Base-by-base conservation (phyloP, 37 sponge, comb jelly and placozoan genomes). In the Corticium candelabrum region DNA sequence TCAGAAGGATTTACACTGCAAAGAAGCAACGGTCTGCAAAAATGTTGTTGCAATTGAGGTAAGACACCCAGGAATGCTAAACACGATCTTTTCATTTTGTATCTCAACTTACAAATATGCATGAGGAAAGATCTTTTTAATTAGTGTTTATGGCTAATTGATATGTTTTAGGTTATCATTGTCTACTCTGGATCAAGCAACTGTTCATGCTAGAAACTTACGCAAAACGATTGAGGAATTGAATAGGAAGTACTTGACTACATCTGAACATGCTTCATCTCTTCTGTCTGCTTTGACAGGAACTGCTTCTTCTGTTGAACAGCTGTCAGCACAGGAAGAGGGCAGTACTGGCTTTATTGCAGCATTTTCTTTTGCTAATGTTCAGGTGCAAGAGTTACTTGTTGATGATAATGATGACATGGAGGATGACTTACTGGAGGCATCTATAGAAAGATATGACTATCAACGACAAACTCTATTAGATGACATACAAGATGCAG, bases 1-100 rank as follows among this genome's bases (percentile, higher is more conserved):
- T 92, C 31, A 81, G 81, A 40, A 77, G 40, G 2, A 40, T 88
- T 34, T 92, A 76, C 71, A 68, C 3, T 1, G 74, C n/a, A 33
- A 92, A 89, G 41, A 78, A 33, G 21, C 37, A 39, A 33, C 38
- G 76, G 1, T 67, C 50, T 1, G 27, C 29, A 5, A 15, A 50
- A 50, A 21, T 50, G 62, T 21, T 50, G 15, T 11, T 27, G 21
- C 62, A 50, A 50, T 50, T 50, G 62, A 11, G 62, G n/a, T n/a
- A n/a, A n/a, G n/a, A n/a, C n/a, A n/a, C n/a, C n/a, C n/a, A n/a
- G n/a, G n/a, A n/a, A n/a, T n/a, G n/a, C n/a, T n/a, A n/a, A n/a
- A n/a, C n/a, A n/a, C n/a, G n/a, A n/a, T n/a, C n/a, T n/a, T n/a
- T n/a, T n/a, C n/a, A n/a, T n/a, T n/a, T n/a, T n/a, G n/a, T n/a